phyloP scores from a whole-genome alignment of 2,888 invertebrate genomes.

The Oxystoma pomonae region DNA sequence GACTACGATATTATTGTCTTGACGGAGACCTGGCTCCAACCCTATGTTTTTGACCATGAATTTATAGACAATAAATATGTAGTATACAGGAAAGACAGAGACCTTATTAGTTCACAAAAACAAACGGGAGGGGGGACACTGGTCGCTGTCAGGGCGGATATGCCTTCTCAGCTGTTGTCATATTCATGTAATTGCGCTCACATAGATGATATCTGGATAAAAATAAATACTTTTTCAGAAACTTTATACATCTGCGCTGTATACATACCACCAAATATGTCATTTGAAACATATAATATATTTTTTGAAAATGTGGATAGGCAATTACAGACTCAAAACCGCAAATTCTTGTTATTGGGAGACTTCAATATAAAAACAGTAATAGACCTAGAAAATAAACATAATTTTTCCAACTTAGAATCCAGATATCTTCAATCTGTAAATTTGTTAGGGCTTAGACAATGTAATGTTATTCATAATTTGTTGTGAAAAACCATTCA shows the following conservation, averaged over 20 bases:
- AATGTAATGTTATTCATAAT: no score
- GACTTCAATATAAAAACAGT: no score
- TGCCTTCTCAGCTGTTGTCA: neutral
- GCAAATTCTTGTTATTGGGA: no score
- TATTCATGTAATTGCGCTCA: neutral
- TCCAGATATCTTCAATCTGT: no score
- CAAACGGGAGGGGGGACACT: neutral
- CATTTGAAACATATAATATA: neutral
- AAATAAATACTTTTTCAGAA: neutral
- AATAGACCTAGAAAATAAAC: no score
- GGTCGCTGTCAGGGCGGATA: neutral
- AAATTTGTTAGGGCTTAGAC: no score
- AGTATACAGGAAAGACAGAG: neutral
- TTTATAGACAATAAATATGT: neutral
- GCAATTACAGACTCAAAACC: no score
- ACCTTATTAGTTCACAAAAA: neutral
- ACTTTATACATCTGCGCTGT: neutral
- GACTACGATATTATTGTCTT: neutral
- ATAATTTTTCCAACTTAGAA: no score
- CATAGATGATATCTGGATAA: neutral
- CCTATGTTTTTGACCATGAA: neutral
- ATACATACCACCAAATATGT: neutral
- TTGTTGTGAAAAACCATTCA: no score
- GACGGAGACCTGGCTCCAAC: neutral
- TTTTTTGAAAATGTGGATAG: no score